A percentile compares a stretch with the other conserved stretches of the same genome.
Conservation (phyloP, 1,140 invertebrate species). For the Sycophila sp. region DNA sequence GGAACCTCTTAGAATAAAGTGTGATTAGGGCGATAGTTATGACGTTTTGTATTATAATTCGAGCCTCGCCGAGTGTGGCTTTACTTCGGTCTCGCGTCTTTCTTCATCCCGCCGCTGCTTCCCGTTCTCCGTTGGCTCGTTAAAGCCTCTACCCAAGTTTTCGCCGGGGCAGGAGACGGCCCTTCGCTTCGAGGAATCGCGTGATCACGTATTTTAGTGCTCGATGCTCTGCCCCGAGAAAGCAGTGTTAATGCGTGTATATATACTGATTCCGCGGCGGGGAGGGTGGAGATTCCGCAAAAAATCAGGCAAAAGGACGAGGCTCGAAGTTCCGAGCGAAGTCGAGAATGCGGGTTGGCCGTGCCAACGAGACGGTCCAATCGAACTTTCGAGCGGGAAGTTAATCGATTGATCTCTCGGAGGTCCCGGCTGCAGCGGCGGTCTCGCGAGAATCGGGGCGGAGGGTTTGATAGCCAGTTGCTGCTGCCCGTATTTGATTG, state of each 20-base stretch:
- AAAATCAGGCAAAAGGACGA: neutral
- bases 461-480: conserved; percentile 21
- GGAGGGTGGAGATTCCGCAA: neutral
- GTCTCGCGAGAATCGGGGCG: neutral
- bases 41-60: conserved; percentile 66
- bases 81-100: conserved; percentile 21
- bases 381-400: conserved; percentile 58
- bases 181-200: neutral
- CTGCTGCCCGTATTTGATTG: conserved; percentile 65
- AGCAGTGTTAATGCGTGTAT: neutral
- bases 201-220: conserved; percentile 22
- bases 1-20: conserved; percentile 65
- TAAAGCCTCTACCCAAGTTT: conserved; percentile 59
- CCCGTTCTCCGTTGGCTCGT: conserved; percentile 46
- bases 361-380: conserved; percentile 45
- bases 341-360: conserved; percentile 9
- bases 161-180: conserved; percentile 43
- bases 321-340: neutral
- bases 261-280: neutral
- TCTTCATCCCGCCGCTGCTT: neutral
- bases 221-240: neutral
- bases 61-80: conserved; percentile 49
- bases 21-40: conserved; percentile 66
- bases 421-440: neutral
- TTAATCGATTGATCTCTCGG: conserved; percentile 48